These are phyloP conservation scores for Sebastiscus albofasciatus DNA, from an alignment of 2,797 vertebrate genomes.

Conservation along the genomic window DNA sequence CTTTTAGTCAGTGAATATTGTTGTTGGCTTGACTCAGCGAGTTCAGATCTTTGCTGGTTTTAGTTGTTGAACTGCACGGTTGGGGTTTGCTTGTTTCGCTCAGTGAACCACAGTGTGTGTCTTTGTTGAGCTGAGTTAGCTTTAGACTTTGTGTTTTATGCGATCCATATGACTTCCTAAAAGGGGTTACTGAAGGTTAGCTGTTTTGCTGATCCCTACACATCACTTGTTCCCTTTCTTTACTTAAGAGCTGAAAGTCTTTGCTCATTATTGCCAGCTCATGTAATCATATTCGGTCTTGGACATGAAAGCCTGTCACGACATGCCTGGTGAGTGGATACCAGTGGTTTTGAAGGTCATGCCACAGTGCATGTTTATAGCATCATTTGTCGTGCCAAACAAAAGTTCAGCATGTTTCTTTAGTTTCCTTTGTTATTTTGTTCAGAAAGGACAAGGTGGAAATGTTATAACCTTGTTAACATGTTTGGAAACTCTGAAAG, in stretches of 20 bases:
- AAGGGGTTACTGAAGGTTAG: constrained; percentile 1
- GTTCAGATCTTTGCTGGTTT: constrained; percentile 11
- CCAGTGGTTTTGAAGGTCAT: constrained; percentile 35
- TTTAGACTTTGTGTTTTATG: constrained; percentile 23
- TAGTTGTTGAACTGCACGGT: constrained; percentile 7
- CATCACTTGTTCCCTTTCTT: background rate
- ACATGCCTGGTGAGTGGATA: constrained; percentile 7
- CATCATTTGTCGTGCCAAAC: constrained; percentile 14
- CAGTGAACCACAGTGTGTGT: constrained; percentile 7
- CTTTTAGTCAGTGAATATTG: background rate
- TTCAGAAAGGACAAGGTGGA: constrained; percentile 2
- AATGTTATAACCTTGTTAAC: constrained; percentile 20
- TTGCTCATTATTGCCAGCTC: background rate
- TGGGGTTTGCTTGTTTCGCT: constrained; percentile 11
- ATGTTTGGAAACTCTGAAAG: constrained; percentile 27
- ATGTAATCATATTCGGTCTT: background rate
- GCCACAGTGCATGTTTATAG: constrained; percentile 23
- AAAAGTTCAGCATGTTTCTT: constrained; percentile 5
- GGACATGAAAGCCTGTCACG: constrained; percentile 5
- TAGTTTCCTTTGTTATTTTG: constrained; percentile 13
- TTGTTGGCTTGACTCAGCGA: constrained; percentile 5
- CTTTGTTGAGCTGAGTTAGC: background rate
- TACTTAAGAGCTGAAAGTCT: background rate
- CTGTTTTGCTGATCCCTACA: constrained; percentile 10
- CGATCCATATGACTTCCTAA: background rate